Conservation (phyloP, 2,888 invertebrate genomes). For the Kryphioiulus occultus region DNA sequence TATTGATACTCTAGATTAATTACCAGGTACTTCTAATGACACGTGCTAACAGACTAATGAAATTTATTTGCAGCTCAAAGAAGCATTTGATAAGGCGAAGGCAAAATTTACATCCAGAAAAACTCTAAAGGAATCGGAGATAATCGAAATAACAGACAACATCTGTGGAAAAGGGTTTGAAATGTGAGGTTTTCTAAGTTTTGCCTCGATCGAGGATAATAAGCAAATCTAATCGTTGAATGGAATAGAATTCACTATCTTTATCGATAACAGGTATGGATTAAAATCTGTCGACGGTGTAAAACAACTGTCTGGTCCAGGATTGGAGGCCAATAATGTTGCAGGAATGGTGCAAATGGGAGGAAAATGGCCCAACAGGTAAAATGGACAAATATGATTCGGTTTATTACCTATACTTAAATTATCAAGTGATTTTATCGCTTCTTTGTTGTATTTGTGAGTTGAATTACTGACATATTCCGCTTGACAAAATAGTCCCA, state of each 20-base stretch:
- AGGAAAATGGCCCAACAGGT: constrained; percentile 59
- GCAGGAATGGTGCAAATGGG: constrained; percentile 62
- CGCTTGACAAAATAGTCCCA: background rate
- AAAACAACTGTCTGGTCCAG: constrained; percentile 61
- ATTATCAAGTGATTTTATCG: background rate
- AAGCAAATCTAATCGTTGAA: background rate
- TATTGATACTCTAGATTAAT: background rate
- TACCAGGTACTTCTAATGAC: background rate
- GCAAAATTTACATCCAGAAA: constrained; percentile 39
- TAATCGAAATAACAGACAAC: constrained; percentile 47
- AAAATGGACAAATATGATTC: constrained; percentile 8
- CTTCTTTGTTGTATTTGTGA: background rate
- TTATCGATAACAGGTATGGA: constrained; percentile 59
- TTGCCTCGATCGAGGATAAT: background rate
- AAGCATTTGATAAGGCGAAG: background rate
- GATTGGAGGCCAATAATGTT: constrained; percentile 58
- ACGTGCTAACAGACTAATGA: background rate
- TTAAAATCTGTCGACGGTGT: constrained; percentile 60
- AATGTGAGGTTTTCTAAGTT: constrained; percentile 6
- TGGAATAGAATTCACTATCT: background rate
- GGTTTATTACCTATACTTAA: background rate
- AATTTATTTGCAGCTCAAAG: constrained; percentile 37
- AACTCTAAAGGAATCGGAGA: constrained; percentile 51
- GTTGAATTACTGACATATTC: background rate
- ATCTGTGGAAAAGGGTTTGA: constrained; percentile 50